A percentile compares a stretch with the other conserved stretches of the same genome.
Evolutionary conservation across 2,888 invertebrate species (phyloP).

Genomic region (Oegoconia quadripuncta): DNA sequence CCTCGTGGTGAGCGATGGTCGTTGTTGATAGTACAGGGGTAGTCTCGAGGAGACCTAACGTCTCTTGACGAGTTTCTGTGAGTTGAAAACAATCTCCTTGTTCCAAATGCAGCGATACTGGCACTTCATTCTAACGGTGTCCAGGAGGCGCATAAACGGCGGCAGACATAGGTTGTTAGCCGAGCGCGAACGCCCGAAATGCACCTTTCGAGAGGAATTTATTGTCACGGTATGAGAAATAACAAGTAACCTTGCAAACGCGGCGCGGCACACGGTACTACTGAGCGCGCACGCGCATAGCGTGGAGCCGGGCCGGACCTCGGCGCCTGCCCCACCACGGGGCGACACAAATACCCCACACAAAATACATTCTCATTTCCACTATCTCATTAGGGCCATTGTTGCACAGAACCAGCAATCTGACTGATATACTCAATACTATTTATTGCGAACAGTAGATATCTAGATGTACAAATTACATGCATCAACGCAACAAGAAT

Average conservation of each 20-base stretch:
- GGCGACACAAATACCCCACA: constrained; percentile 14
- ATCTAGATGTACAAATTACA: no score
- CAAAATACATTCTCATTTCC: constrained; percentile 3
- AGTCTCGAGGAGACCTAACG: constrained; percentile 81
- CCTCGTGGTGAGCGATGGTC: constrained; percentile 65
- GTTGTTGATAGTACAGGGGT: constrained; percentile 53
- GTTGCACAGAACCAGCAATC: no score
- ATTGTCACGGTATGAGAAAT: constrained; percentile 64
- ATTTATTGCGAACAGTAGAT: no score
- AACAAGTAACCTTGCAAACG: constrained; percentile 52
- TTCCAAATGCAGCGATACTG: constrained; percentile 95
- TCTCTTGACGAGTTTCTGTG: constrained; percentile 95
- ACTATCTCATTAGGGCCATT: constrained; percentile 5
- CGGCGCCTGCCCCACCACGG: constrained; percentile 27
- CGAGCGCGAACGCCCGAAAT: constrained; percentile 70
- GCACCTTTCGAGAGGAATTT: constrained; percentile 62
- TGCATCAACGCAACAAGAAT: no score
- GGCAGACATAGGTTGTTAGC: constrained; percentile 70
- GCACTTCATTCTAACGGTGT: constrained; percentile 82
- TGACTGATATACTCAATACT: no score
- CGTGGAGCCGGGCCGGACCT: constrained; percentile 17
- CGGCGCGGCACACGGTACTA: constrained; percentile 53
- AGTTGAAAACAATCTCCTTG: constrained; percentile 94
- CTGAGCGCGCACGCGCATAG: constrained; percentile 50
- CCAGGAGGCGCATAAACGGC: constrained; percentile 64